Percentiles rank a stretch among this genome's conserved stretches.
Evolutionary conservation across 2,888 invertebrate genomes (phyloP).

Genomic region (Lithophane ornitopus): DNA sequence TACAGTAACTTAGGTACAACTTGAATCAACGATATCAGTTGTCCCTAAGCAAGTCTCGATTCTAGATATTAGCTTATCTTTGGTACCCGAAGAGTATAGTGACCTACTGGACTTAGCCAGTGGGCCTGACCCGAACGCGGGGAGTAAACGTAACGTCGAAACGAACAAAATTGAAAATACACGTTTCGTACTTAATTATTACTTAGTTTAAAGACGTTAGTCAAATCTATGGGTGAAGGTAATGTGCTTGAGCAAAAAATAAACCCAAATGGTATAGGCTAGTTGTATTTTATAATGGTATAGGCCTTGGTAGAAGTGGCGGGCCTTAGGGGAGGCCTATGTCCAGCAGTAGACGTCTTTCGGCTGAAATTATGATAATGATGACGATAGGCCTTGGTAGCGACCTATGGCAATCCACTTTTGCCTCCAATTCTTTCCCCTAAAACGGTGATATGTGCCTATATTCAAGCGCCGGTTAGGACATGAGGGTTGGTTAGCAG

Average conservation of each 20-base stretch:
- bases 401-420: background rate
- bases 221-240: background rate
- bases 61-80: conserved; percentile 43
- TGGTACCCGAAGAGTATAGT: conserved; percentile 6
- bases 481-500: background rate
- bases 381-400: no score
- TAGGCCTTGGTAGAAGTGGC: no score
- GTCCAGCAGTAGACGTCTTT: no score
- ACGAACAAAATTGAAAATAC: background rate
- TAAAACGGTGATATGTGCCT: background rate
- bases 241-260: no score
- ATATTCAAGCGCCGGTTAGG: background rate
- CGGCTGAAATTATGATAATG: no score
- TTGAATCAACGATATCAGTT: conserved; percentile 25
- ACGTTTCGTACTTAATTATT: background rate
- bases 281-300: no score
- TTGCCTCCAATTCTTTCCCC: background rate
- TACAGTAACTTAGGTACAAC: background rate
- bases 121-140: background rate
- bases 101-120: background rate
- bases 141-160: no score
- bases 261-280: no score
- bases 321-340: no score
- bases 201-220: background rate
- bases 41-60: conserved; percentile 12